These are phyloP conservation scores for Lonchura striata DNA, from an alignment of 2,113 vertebrate species.

Conservation along the genomic window DNA sequence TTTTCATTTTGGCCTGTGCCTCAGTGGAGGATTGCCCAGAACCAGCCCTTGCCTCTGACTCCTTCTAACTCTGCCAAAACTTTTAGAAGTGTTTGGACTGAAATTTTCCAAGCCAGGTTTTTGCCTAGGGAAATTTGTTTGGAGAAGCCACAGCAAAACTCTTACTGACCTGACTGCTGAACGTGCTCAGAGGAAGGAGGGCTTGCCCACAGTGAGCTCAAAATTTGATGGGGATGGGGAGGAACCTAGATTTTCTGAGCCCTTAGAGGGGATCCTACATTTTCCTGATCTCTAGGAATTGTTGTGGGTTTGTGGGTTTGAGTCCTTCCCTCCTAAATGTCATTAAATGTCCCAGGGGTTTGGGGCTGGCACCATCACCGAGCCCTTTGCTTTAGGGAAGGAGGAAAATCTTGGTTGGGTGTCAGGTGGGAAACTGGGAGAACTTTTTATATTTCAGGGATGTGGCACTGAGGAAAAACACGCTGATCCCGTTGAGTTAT, in stretches of 20 bases:
- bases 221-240: neutral
- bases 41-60: neutral
- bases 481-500: neutral
- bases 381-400: neutral
- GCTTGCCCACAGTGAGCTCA: neutral
- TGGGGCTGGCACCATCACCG: rapidly evolving
- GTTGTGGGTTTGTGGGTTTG: neutral
- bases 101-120: conserved; percentile 10
- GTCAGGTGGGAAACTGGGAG: neutral
- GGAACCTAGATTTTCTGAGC: rapidly evolving
- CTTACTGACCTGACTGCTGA: neutral
- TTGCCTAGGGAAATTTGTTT: neutral
- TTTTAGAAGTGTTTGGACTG: neutral
- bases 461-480: neutral
- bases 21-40: neutral
- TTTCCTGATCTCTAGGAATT: neutral
- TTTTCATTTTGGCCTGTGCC: neutral
- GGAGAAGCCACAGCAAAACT: neutral
- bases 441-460: neutral
- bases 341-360: neutral
- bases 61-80: neutral
- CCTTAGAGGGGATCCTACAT: rapidly evolving
- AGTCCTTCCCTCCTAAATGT: rapidly evolving
- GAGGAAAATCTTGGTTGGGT: rapidly evolving
- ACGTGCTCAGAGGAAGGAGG: neutral